phyloP scores from a whole-genome alignment of 2,113 vertebrate species.

The Indri indri region DNA sequence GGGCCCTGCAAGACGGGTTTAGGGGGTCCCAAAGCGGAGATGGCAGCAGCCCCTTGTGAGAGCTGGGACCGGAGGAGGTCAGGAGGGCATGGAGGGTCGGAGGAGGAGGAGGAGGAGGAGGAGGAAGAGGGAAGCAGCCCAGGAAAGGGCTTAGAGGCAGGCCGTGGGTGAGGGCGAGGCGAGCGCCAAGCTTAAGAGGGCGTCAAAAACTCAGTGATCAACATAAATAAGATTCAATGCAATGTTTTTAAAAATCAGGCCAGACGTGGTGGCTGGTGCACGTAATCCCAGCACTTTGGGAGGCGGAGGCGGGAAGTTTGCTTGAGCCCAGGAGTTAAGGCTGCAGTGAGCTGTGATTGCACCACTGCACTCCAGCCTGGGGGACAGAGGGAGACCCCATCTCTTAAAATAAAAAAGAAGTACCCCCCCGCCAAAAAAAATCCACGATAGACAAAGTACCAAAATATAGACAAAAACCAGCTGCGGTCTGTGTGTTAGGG shows the following conservation, averaged over 20 bases:
- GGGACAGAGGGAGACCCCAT: no score
- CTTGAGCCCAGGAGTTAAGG: no score
- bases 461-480: not conserved
- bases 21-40: not conserved
- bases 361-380: no score
- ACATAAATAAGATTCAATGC: not conserved
- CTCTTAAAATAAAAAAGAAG: no score
- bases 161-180: not conserved
- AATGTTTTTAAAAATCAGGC: not conserved
- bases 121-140: not conserved
- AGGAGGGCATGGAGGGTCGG: not conserved
- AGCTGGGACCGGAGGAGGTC: not conserved
- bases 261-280: no score
- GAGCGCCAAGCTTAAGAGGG: not conserved
- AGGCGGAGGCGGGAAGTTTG: no score
- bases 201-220: accelerated
- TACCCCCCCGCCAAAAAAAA: not conserved
- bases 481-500: not conserved
- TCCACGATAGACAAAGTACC: not conserved
- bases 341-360: no score
- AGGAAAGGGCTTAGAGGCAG: not conserved
- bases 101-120: not conserved
- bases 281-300: no score
- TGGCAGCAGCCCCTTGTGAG: not conserved
- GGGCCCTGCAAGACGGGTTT: not conserved